These are phyloP conservation scores for Caerostris extrusa DNA, from an alignment of 1,140 invertebrate species.

Conservation along the genomic window DNA sequence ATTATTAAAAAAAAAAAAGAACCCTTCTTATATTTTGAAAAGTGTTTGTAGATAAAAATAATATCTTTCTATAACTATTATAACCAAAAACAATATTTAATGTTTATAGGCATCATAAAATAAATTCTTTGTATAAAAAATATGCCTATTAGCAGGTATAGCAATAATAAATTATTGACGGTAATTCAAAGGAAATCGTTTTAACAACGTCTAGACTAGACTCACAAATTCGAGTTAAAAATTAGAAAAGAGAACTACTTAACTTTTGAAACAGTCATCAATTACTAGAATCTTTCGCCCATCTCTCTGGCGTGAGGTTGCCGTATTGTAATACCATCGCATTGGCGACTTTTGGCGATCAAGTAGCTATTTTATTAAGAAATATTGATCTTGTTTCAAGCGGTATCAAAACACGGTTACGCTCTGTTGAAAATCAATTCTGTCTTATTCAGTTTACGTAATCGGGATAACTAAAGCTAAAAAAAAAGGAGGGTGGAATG, in stretches of 20 bases:
- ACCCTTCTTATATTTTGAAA: too few species aligned
- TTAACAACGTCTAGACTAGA: slow-evolving; percentile 12
- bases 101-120: too few species aligned
- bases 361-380: slow-evolving; percentile 5
- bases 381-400: background rate
- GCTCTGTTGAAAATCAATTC: slow-evolving; percentile 5
- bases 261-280: slow-evolving; percentile 37
- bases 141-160: background rate
- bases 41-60: too few species aligned
- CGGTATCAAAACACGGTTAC: slow-evolving; percentile 8
- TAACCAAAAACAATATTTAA: too few species aligned
- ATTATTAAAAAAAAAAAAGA: too few species aligned
- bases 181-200: slow-evolving; percentile 28
- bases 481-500: background rate
- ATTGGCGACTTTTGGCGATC: background rate
- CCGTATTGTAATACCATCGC: background rate
- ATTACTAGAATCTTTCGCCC: slow-evolving; percentile 33
- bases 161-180: background rate
- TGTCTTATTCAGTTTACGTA: background rate
- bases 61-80: too few species aligned
- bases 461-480: background rate
- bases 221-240: slow-evolving; percentile 17
- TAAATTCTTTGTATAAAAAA: background rate
- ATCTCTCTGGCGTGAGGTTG: background rate
- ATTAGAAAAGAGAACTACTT: slow-evolving; percentile 37